phyloP scores from a whole-genome alignment of 1,140 invertebrate species.

The Drosophila takahashii region DNA sequence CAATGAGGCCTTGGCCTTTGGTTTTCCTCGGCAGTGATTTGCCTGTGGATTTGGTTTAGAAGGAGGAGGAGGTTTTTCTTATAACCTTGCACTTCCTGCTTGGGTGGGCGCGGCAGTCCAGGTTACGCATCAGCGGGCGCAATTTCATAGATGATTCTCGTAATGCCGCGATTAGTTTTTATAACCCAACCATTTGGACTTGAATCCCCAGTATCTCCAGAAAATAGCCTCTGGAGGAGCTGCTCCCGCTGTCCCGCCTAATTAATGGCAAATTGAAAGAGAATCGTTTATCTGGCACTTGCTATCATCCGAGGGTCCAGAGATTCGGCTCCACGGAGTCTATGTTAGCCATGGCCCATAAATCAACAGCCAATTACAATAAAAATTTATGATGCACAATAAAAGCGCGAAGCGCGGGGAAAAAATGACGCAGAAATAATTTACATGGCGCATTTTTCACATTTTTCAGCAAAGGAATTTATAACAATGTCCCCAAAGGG shows the following conservation, averaged over 20 bases:
- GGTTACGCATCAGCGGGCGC: conserved; percentile 66
- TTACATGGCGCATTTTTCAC: conserved; percentile 81
- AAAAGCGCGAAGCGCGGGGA: conserved; percentile 37
- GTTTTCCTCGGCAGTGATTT: conserved; percentile 6
- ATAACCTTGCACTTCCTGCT: conserved; percentile 55
- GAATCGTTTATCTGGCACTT: conserved; percentile 61
- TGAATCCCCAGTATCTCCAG: conserved; percentile 14
- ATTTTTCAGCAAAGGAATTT: conserved; percentile 75
- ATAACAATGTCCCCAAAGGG: conserved; percentile 80
- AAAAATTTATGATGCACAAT: conserved; percentile 82
- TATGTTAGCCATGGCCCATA: conserved; percentile 53
- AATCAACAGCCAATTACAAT: conserved; percentile 82
- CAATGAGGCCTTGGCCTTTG: conserved; percentile 38
- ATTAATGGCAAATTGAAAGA: conserved; percentile 61
- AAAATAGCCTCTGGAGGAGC: neutral
- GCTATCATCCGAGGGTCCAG: conserved; percentile 25
- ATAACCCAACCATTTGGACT: conserved; percentile 55
- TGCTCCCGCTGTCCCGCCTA: conserved; percentile 15
- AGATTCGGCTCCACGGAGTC: conserved; percentile 32
- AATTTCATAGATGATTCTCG: conserved; percentile 69
- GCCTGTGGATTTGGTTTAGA: neutral
- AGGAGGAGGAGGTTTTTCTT: neutral
- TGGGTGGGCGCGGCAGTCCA: conserved; percentile 42
- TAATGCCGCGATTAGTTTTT: conserved; percentile 72
- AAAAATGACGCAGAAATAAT: conserved; percentile 71